Percentiles rank a stretch among this genome's conserved stretches.
Evolutionary conservation across 2,888 invertebrate genomes (phyloP).

Genomic region (Anoplius nigerrimus): DNA sequence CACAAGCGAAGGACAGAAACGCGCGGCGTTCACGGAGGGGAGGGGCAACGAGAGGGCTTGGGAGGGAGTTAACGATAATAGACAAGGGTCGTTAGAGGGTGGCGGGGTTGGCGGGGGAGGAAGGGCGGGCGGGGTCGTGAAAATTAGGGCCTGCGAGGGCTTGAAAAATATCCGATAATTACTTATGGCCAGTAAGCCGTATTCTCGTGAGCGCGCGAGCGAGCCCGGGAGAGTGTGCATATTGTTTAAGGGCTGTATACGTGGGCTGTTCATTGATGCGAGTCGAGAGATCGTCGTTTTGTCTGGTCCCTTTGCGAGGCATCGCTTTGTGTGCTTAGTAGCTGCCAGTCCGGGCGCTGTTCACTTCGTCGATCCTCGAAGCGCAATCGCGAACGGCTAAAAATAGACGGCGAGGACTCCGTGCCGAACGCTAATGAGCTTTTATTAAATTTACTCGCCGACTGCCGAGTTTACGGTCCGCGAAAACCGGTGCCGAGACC

Average conservation of each 20-base stretch:
- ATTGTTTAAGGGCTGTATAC: too few relatives aligned
- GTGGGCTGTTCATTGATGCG: too few relatives aligned
- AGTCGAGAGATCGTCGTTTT: not conserved
- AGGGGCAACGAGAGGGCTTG: conserved; percentile 21
- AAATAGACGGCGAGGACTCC: too few relatives aligned
- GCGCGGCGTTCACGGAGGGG: conserved; percentile 19
- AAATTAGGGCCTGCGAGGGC: not conserved
- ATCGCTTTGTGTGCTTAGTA: too few relatives aligned
- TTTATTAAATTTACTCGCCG: too few relatives aligned
- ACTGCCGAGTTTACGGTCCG: too few relatives aligned
- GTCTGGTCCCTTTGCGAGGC: not conserved
- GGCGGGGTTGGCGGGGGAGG: conserved; percentile 1
- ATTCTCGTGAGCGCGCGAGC: not conserved
- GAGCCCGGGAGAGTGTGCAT: not conserved
- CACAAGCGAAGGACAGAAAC: conserved; percentile 28
- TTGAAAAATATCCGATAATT: conserved; percentile 1
- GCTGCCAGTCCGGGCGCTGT: too few relatives aligned
- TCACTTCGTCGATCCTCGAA: too few relatives aligned
- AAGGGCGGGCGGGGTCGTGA: conserved; percentile 1
- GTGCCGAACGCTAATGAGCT: too few relatives aligned
- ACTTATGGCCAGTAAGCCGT: not conserved
- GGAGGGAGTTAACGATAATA: conserved; percentile 10
- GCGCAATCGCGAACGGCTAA: too few relatives aligned
- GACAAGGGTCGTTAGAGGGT: not conserved
- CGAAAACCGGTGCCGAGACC: too few relatives aligned